Evolutionary conservation across 2,888 invertebrate genomes (phyloP).

Genomic region (Calliphora vomitoria): DNA sequence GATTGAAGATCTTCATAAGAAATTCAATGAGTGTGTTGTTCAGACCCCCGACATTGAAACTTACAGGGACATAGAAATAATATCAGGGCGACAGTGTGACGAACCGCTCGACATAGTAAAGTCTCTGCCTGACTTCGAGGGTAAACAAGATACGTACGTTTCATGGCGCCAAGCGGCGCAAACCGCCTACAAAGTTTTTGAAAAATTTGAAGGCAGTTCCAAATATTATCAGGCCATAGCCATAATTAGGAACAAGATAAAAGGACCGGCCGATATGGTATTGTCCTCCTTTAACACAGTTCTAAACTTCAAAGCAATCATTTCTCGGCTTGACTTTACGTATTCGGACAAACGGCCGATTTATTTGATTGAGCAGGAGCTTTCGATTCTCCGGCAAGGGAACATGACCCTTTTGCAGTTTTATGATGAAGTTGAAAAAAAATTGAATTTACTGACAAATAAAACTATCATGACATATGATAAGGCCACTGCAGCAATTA

Average conservation of each 20-base stretch:
- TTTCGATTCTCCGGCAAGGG: constrained; percentile 51
- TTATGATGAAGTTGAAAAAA: constrained; percentile 59
- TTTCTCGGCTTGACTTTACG: too few relatives aligned
- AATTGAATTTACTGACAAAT: constrained; percentile 57
- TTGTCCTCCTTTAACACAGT: too few relatives aligned
- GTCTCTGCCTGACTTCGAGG: too few relatives aligned
- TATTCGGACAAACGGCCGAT: constrained; percentile 49
- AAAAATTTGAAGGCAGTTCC: constrained; percentile 24
- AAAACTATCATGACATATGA: constrained; percentile 51
- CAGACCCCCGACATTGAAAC: too few relatives aligned
- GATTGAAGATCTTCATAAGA: too few relatives aligned
- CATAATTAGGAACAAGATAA: constrained; percentile 59
- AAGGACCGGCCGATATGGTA: too few relatives aligned
- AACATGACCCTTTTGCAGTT: constrained; percentile 42
- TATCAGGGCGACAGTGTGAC: too few relatives aligned
- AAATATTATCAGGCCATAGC: constrained; percentile 58
- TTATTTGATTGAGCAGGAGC: constrained; percentile 18
- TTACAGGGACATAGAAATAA: too few relatives aligned
- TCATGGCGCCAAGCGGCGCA: constrained; percentile 16
- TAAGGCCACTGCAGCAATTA: neutral
- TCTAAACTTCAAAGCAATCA: too few relatives aligned
- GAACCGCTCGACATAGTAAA: too few relatives aligned
- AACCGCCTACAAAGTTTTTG: neutral
- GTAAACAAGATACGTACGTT: too few relatives aligned
- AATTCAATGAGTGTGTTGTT: too few relatives aligned